Percentiles rank a stretch among this genome's conserved stretches.
Conservation (phyloP, 2,113 vertebrate species). For the Rana temporaria region DNA sequence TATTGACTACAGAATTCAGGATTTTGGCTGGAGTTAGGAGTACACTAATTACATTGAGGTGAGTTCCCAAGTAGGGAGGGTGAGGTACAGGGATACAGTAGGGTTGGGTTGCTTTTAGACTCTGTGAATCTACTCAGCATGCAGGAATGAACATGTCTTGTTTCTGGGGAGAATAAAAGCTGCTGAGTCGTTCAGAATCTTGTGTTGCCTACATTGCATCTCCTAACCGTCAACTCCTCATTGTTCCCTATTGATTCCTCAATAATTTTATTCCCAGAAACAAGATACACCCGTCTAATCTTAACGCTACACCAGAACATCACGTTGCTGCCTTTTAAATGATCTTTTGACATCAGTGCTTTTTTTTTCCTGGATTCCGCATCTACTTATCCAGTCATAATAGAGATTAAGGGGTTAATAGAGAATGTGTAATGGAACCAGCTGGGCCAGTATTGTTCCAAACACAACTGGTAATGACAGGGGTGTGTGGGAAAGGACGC, state of each 20-base stretch:
- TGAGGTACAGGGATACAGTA: constrained; percentile 9
- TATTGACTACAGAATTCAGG: too few species aligned
- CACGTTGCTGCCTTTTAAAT: too few species aligned
- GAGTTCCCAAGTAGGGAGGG: background rate
- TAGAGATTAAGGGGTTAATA: background rate
- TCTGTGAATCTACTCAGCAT: background rate
- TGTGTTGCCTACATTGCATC: background rate
- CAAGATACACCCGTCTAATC: too few species aligned
- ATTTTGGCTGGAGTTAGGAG: background rate
- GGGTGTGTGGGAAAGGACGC: constrained; percentile 11
- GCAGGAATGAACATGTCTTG: constrained; percentile 7
- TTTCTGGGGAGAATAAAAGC: constrained; percentile 1
- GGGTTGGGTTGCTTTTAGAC: constrained; percentile 12
- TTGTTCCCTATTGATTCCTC: background rate
- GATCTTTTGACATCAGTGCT: too few species aligned
- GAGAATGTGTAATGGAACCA: constrained; percentile 5
- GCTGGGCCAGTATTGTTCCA: constrained; percentile 9
- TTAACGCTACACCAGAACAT: too few species aligned
- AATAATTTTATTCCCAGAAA: too few species aligned
- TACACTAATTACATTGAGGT: background rate
- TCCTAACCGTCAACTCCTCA: background rate
- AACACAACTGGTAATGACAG: constrained; percentile 15
- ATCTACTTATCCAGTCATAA: background rate
- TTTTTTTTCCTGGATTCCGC: background rate
- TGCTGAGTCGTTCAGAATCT: background rate